Evolutionary conservation across 2,888 invertebrate genomes (phyloP).

Genomic region (Coleophora deauratella): DNA sequence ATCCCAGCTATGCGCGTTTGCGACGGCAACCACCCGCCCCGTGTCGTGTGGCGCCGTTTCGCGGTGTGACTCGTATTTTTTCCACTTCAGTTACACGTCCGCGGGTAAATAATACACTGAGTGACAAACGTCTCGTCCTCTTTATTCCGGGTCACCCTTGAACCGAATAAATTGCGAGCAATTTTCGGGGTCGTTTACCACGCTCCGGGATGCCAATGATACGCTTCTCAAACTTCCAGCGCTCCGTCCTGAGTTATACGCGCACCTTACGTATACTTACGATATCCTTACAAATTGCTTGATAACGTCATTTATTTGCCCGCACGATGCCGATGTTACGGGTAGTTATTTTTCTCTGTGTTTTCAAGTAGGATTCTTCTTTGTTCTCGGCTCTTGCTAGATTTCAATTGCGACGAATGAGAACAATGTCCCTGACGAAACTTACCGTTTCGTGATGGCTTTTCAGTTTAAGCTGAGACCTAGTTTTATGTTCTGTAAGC

Average conservation of each 20-base stretch:
- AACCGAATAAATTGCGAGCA: conserved; percentile 64
- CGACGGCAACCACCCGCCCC: too few relatives aligned
- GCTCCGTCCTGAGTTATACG: conserved; percentile 29
- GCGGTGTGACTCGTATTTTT: conserved; percentile 19
- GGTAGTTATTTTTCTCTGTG: not conserved
- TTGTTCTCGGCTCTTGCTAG: too few relatives aligned
- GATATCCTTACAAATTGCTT: conserved; percentile 37
- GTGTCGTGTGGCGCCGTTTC: too few relatives aligned
- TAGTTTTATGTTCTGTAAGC: too few relatives aligned
- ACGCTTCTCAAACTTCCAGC: conserved; percentile 45
- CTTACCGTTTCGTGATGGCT: too few relatives aligned
- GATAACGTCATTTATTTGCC: conserved; percentile 30
- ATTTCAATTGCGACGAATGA: too few relatives aligned
- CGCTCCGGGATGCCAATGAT: conserved; percentile 58
- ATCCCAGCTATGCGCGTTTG: too few relatives aligned
- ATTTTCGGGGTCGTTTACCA: conserved; percentile 64
- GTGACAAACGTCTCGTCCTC: conserved; percentile 56
- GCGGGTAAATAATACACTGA: conserved; percentile 59
- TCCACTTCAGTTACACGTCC: conserved; percentile 30
- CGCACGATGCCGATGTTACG: conserved; percentile 4
- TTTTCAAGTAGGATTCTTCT: too few relatives aligned
- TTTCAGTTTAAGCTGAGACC: too few relatives aligned
- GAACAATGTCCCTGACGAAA: too few relatives aligned
- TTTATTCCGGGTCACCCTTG: conserved; percentile 63
- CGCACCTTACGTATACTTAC: conserved; percentile 23